Conservation (phyloP, 2,888 invertebrate species). For the Lissonota sp. region DNA sequence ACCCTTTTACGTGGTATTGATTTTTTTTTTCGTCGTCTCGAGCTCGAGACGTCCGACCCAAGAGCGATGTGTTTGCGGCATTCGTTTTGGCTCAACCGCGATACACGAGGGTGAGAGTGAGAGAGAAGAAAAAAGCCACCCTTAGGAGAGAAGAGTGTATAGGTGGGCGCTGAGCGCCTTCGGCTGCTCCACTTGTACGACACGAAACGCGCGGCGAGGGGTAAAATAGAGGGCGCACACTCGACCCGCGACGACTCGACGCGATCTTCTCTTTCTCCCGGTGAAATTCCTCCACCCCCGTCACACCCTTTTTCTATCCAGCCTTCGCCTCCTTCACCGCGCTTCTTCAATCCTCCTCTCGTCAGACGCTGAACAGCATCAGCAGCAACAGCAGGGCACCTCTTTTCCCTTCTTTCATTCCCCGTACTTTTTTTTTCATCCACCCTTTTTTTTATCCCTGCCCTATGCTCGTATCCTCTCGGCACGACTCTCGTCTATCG, state of each 20-base stretch:
- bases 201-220: conserved; percentile 18
- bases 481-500: conserved; percentile 56
- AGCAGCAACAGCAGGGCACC: conserved; percentile 34
- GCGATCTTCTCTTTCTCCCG: conserved; percentile 63
- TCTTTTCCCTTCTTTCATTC: conserved; percentile 68
- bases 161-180: conserved; percentile 73
- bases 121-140: no score
- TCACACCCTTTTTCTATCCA: conserved; percentile 53
- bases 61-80: conserved; percentile 36
- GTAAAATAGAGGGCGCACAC: conserved; percentile 57
- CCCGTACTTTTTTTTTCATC: conserved; percentile 38
- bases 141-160: no score
- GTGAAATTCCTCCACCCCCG: conserved; percentile 47
- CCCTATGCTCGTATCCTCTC: conserved; percentile 50
- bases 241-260: conserved; percentile 79
- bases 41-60: conserved; percentile 78
- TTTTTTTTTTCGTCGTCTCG: conserved; percentile 75
- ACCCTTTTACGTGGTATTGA: conserved; percentile 81
- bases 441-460: conserved; percentile 48
- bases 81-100: conserved; percentile 35
- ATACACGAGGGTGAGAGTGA: conserved; percentile 47
- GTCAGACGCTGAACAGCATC: not conserved
- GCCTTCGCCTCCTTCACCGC: conserved; percentile 17
- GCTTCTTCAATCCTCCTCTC: conserved; percentile 31
- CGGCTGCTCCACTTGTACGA: conserved; percentile 77